Conservation (phyloP, 1,140 invertebrate species). For the Dolichoris vasculosae region DNA sequence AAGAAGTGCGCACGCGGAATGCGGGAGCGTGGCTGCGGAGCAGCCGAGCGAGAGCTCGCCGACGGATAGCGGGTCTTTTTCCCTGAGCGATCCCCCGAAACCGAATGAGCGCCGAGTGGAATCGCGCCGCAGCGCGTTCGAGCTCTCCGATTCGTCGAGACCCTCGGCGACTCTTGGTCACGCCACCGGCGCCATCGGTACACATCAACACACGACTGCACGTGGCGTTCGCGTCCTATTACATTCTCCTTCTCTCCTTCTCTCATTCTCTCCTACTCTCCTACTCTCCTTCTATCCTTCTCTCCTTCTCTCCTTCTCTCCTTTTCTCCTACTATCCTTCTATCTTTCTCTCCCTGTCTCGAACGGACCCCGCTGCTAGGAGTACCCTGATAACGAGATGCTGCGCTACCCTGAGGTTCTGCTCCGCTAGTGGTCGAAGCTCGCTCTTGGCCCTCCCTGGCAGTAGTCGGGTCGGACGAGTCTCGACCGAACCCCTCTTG, state of each 20-base stretch:
- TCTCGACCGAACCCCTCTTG: too few relatives aligned
- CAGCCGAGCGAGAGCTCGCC: not conserved
- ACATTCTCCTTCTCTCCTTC: not conserved
- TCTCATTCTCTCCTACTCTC: not conserved
- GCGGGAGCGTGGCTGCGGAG: not conserved
- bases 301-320: not conserved
- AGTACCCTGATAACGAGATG: too few relatives aligned
- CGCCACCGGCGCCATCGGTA: constrained; percentile 49
- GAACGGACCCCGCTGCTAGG: too few relatives aligned
- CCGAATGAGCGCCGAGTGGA: constrained; percentile 25
- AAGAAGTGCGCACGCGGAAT: constrained; percentile 32
- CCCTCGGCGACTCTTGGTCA: constrained; percentile 46
- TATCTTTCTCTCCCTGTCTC: too few relatives aligned
- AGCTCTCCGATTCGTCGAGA: constrained; percentile 44
- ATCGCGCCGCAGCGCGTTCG: constrained; percentile 7
- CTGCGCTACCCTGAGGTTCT: too few relatives aligned
- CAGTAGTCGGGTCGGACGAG: too few relatives aligned
- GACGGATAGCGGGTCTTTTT: constrained; percentile 40
- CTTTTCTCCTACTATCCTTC: too few relatives aligned
- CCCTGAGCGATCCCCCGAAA: not conserved
- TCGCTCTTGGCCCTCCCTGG: too few relatives aligned
- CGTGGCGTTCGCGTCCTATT: not conserved
- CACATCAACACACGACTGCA: constrained; percentile 18
- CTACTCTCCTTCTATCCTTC: not conserved
- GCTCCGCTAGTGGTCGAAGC: too few relatives aligned